Evolutionary conservation across 1,140 invertebrate species (phyloP).

Genomic region (Sitodiplosis mosellana): DNA sequence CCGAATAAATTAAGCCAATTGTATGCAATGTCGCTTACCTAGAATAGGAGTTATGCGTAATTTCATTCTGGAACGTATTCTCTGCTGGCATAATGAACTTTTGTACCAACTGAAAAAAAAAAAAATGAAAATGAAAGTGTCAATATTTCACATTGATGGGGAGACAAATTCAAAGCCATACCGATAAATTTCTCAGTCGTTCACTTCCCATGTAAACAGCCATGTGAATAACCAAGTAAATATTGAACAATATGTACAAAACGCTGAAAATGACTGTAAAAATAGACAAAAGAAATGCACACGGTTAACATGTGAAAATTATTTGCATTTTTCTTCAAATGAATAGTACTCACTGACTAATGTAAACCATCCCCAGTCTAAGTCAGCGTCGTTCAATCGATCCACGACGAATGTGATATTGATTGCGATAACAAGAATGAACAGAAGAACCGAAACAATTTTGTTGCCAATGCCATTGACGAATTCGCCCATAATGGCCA

Average conservation of each 20-base stretch:
- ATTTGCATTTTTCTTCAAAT: background rate
- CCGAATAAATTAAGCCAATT: too few relatives aligned
- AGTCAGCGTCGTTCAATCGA: constrained; percentile 33
- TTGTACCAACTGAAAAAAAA: constrained; percentile 12
- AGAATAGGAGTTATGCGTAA: constrained; percentile 22
- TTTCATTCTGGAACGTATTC: constrained; percentile 22
- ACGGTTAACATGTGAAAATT: constrained; percentile 1
- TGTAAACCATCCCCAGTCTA: constrained; percentile 30
- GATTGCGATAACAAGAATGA: constrained; percentile 54
- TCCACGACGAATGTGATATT: constrained; percentile 64
- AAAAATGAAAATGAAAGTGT: background rate
- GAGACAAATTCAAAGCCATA: too few relatives aligned
- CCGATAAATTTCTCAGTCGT: constrained; percentile 20
- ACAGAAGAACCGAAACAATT: constrained; percentile 43
- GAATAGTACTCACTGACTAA: constrained; percentile 24
- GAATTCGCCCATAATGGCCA: constrained; percentile 68
- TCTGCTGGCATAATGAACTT: constrained; percentile 22
- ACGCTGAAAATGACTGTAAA: constrained; percentile 31
- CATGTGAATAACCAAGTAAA: constrained; percentile 53
- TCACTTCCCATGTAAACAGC: constrained; percentile 41
- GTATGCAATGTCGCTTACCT: too few relatives aligned
- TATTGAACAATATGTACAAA: constrained; percentile 49
- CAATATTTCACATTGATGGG: too few relatives aligned
- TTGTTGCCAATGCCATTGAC: constrained; percentile 55
- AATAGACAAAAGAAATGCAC: background rate